phyloP scores from a whole-genome alignment of 37 sponge, comb jelly and placozoan genomes.

The Oscarella lobularis region DNA sequence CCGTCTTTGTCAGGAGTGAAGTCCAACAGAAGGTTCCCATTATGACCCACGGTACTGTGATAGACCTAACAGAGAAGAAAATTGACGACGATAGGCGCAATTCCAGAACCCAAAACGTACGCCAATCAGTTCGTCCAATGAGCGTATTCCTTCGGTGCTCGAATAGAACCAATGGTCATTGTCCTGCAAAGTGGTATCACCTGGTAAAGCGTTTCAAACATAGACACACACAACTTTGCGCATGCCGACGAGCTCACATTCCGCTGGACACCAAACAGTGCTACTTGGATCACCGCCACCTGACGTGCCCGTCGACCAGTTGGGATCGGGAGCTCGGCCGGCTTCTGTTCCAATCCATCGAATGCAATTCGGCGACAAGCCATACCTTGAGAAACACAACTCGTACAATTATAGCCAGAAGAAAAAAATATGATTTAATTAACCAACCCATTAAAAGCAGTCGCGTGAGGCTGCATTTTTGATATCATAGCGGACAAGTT shows the following conservation, averaged over 20 bases:
- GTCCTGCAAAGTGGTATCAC: slow-evolving; percentile 3
- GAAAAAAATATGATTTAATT: background rate
- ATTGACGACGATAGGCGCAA: too few species aligned
- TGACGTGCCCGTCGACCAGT: background rate
- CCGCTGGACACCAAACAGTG: background rate
- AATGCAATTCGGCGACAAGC: background rate
- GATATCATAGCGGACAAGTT: background rate
- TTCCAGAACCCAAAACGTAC: too few species aligned
- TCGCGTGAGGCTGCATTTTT: background rate
- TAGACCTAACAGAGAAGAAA: background rate
- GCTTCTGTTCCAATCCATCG: slow-evolving; percentile 3
- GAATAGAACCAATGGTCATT: slow-evolving; percentile 1
- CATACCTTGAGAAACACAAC: background rate
- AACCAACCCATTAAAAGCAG: background rate
- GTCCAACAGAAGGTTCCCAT: background rate
- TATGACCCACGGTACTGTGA: background rate
- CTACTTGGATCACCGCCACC: background rate
- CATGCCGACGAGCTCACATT: background rate
- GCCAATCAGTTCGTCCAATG: slow-evolving; percentile 1
- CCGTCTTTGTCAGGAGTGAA: background rate
- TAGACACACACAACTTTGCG: background rate
- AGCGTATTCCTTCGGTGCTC: background rate
- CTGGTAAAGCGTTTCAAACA: background rate
- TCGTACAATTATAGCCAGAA: background rate
- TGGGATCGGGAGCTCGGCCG: background rate